Evolutionary conservation across 2,888 invertebrate species (phyloP).

Genomic region (Eupithecia insigniata): DNA sequence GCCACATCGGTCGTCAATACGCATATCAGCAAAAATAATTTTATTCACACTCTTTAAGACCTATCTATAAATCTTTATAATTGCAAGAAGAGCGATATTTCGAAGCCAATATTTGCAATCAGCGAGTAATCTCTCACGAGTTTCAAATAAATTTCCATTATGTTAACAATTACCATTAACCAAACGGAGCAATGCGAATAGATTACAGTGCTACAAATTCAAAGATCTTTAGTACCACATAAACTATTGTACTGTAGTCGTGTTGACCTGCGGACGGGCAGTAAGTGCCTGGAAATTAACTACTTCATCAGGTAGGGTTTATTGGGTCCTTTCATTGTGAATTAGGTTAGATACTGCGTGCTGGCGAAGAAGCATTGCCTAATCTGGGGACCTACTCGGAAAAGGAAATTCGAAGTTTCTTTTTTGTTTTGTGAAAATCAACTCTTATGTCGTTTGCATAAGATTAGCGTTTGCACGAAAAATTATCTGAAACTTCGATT

Average conservation of each 20-base stretch:
- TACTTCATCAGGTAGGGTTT: neutral
- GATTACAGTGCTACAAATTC: slow-evolving; percentile 17
- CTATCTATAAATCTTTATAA: slow-evolving; percentile 14
- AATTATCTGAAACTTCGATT: too few relatives aligned
- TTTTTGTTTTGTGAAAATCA: too few relatives aligned
- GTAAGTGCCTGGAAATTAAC: slow-evolving; percentile 1
- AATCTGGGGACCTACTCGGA: too few relatives aligned
- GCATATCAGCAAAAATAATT: neutral
- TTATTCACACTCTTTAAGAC: neutral
- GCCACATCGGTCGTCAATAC: too few relatives aligned
- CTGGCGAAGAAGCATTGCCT: neutral
- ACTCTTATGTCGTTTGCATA: too few relatives aligned
- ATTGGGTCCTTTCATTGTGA: neutral
- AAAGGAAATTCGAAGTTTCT: too few relatives aligned
- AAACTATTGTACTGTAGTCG: neutral
- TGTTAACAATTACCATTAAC: slow-evolving; percentile 37
- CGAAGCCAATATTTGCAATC: slow-evolving; percentile 28
- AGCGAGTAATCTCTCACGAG: slow-evolving; percentile 38
- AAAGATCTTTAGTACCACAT: slow-evolving; percentile 8
- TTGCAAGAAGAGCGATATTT: slow-evolving; percentile 13
- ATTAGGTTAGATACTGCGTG: neutral
- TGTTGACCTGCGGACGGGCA: neutral
- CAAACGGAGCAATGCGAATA: slow-evolving; percentile 35
- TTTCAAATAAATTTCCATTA: slow-evolving; percentile 35
- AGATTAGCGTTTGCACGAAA: too few relatives aligned